These are phyloP conservation scores for Anticlea derivata DNA, from an alignment of 2,888 invertebrate species.

Conservation along the genomic window DNA sequence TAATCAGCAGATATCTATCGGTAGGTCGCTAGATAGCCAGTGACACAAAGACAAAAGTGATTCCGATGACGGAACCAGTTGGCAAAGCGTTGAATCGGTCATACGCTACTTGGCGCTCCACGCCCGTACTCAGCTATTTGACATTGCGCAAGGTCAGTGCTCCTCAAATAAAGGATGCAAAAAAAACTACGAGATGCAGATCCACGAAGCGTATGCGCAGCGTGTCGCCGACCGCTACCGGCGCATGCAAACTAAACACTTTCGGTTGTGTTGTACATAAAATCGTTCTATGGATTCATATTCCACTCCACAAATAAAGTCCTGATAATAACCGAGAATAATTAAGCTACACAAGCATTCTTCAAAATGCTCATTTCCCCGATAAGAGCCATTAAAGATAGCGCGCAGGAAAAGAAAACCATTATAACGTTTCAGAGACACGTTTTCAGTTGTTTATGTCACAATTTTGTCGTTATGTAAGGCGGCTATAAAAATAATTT, in stretches of 20 bases:
- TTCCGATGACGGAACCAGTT: conserved; percentile 58
- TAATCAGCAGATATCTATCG: too few relatives aligned
- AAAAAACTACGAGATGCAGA: conserved; percentile 51
- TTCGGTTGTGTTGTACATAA: conserved; percentile 58
- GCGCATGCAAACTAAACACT: conserved; percentile 72
- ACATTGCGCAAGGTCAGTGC: conserved; percentile 83
- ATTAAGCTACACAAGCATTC: conserved; percentile 20
- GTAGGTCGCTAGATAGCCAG: conserved; percentile 13
- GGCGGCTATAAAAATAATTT: conserved; percentile 34
- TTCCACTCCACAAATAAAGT: too few relatives aligned
- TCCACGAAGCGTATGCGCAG: conserved; percentile 48
- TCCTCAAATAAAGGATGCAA: conserved; percentile 81
- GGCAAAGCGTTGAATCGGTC: conserved; percentile 56
- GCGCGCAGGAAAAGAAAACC: conserved; percentile 33
- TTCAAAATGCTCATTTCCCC: conserved; percentile 29
- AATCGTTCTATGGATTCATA: neutral
- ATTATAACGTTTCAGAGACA: conserved; percentile 30
- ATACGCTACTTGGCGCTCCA: conserved; percentile 57
- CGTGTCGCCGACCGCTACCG: conserved; percentile 53
- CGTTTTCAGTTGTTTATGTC: conserved; percentile 34
- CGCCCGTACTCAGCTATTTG: conserved; percentile 74
- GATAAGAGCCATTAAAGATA: conserved; percentile 38
- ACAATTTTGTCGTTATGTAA: conserved; percentile 29
- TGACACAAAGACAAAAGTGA: conserved; percentile 61
- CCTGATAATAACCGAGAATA: conserved; percentile 13